phyloP scores from a whole-genome alignment of 2,888 invertebrate species.

The Oasisia sp. region DNA sequence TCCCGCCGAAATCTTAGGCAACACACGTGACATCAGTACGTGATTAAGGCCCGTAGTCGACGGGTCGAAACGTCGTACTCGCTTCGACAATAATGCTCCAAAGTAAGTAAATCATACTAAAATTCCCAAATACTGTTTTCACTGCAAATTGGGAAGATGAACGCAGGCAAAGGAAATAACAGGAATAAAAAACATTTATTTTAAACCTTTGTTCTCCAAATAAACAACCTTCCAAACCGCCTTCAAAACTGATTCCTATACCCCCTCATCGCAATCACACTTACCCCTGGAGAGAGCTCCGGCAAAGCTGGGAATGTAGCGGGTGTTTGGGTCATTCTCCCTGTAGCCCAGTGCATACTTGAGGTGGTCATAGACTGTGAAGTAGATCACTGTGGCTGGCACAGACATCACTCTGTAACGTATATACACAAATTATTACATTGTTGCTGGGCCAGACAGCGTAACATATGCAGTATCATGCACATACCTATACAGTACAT shows the following conservation, averaged over 20 bases:
- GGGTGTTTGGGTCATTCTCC: slow-evolving; percentile 45
- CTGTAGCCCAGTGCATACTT: slow-evolving; percentile 54
- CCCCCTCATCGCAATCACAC: not conserved
- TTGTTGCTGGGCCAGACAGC: slow-evolving; percentile 93
- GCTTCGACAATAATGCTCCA: too few species aligned
- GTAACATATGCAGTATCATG: not conserved
- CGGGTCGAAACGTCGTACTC: too few species aligned
- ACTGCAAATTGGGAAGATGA: too few species aligned
- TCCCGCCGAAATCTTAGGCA: too few species aligned
- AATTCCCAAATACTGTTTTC: too few species aligned
- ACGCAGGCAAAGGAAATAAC: too few species aligned
- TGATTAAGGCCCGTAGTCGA: too few species aligned
- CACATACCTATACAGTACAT: too few species aligned
- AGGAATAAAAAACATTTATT: too few species aligned
- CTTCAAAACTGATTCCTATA: not conserved
- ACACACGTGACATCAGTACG: too few species aligned
- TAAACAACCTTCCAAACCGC: not conserved
- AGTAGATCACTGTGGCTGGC: slow-evolving; percentile 96
- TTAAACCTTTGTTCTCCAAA: not conserved
- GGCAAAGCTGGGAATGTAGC: slow-evolving; percentile 79
- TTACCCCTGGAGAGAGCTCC: slow-evolving; percentile 84
- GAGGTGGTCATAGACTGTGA: slow-evolving; percentile 95
- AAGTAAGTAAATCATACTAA: too few species aligned
- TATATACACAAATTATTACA: slow-evolving; percentile 63
- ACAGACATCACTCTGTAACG: slow-evolving; percentile 76